Evolutionary conservation across 2,113 vertebrate species (phyloP).

Genomic region (Camelus dromedarius): DNA sequence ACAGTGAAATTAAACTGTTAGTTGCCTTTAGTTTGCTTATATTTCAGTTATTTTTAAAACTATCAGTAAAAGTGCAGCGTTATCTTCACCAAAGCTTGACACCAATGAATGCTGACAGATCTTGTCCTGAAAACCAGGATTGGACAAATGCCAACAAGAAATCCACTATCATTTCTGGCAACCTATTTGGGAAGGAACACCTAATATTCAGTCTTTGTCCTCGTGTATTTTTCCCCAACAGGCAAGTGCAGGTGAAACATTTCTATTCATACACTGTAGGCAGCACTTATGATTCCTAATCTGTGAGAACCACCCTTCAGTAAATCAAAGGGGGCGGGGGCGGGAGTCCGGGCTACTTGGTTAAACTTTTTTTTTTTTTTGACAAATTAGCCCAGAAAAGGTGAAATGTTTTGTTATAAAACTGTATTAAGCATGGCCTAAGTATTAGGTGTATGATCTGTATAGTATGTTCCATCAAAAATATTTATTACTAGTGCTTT

Average conservation of each 20-base stretch:
- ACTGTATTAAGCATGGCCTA: conserved; percentile 87
- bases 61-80: neutral
- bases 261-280: conserved; percentile 54
- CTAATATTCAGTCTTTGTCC: neutral
- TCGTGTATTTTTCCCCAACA: neutral
- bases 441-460: conserved; percentile 87
- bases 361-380: neutral
- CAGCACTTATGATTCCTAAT: conserved; percentile 68
- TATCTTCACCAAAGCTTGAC: conserved; percentile 1
- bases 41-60: conserved; percentile 53
- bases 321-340: conserved; percentile 9
- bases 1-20: conserved; percentile 54
- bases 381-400: conserved; percentile 77
- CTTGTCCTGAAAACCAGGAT: conserved; percentile 57
- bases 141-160: conserved; percentile 51
- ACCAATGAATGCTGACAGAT: conserved; percentile 71
- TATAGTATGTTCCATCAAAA: conserved; percentile 83
- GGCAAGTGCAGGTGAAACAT: neutral
- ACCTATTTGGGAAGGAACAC: neutral
- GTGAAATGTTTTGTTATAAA: conserved; percentile 83
- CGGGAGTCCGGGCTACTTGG: conserved; percentile 50
- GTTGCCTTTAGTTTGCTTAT: conserved; percentile 52
- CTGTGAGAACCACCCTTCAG: conserved; percentile 45
- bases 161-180: conserved; percentile 35
- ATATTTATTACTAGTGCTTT: conserved; percentile 87